phyloP scores from a whole-genome alignment of 2,888 invertebrate species.

The Ypsolopha sequella region DNA sequence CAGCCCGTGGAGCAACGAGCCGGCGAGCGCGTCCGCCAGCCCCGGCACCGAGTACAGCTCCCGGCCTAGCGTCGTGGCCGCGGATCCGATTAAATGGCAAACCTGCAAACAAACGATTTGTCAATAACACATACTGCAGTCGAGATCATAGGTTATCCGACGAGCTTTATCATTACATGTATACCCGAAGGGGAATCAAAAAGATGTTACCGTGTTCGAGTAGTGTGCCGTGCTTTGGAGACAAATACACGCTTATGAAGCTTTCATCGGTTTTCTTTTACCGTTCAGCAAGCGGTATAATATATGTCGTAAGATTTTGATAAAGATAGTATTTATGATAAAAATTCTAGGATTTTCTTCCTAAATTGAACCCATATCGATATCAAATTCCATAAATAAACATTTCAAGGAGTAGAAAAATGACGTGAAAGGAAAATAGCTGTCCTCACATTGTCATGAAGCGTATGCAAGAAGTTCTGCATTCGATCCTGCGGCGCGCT shows the following conservation, averaged over 20 bases:
- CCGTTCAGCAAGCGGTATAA: neutral
- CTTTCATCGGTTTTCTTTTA: too few species aligned
- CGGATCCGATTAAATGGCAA: slow-evolving; percentile 72
- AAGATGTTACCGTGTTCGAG: neutral
- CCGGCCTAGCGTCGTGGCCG: slow-evolving; percentile 84
- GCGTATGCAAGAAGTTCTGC: slow-evolving; percentile 83
- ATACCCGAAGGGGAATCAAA: neutral
- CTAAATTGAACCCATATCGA: too few species aligned
- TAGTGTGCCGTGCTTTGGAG: too few species aligned
- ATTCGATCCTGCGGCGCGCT: slow-evolving; percentile 79
- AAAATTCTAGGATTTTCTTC: too few species aligned
- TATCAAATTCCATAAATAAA: too few species aligned
- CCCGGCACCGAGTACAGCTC: slow-evolving; percentile 86
- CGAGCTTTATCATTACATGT: neutral
- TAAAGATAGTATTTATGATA: too few species aligned
- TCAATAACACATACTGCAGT: too few species aligned
- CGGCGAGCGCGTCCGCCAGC: slow-evolving; percentile 79
- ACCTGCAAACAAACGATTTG: slow-evolving; percentile 33
- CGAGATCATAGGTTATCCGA: neutral
- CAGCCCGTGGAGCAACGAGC: slow-evolving; percentile 78
- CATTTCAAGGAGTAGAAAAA: too few species aligned
- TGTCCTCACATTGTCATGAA: slow-evolving; percentile 75
- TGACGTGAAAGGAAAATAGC: too few species aligned
- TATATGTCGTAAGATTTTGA: too few species aligned
- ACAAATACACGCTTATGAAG: too few species aligned